Base-by-base conservation (phyloP, 2,888 invertebrate species). In the Laspeyria flexula region DNA sequence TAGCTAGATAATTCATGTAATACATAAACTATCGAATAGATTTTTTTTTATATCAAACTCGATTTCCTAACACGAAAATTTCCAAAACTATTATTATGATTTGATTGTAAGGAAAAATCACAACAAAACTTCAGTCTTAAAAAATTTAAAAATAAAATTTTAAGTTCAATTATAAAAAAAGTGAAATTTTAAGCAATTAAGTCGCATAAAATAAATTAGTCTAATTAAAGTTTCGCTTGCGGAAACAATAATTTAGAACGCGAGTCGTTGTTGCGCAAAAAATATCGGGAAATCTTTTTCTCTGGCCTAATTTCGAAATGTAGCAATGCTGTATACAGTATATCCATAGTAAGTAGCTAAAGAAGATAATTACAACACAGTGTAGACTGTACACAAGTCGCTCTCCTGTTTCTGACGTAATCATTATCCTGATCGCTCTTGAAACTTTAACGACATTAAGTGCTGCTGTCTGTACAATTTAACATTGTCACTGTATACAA, bases 201-300 rank as follows among this genome's bases (percentile, higher is more conserved):
- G 21, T 23, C 6, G 10, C 12, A 34, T 15, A 37, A 50, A 55
- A 62, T 42, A 39, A 66, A 59, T 40, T 29, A 23, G 27, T 43
- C 25, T 51, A 44, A 63, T 63, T 67, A 48, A 46, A 50, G 12
- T 46, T 48, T 33, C 23, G 39, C 49, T 55, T 31, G 30, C 30
- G 33, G 38, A 37, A 48, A 50, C 38, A 38, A 61, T 44, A 45
- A 45, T 47, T 61, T 33, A 29, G 9, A 23, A 12, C 23, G 21
- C 18, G 15, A 11, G 43, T 25, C 5, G 35, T n/a, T 43, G 39
- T 33, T 23, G 30, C 16, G 1, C 12, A 38, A 57, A 44, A 47
- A 34, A 34, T 50, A 23, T 43, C n/a, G 27, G n/a, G 13, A 35
- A 12, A 5, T 16, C 9, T 29, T 46, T 43, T 37, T 2, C n/a